These are phyloP conservation scores for Craseonycteris thonglongyai DNA, from an alignment of 2,113 vertebrate species.

Conservation along the genomic window DNA sequence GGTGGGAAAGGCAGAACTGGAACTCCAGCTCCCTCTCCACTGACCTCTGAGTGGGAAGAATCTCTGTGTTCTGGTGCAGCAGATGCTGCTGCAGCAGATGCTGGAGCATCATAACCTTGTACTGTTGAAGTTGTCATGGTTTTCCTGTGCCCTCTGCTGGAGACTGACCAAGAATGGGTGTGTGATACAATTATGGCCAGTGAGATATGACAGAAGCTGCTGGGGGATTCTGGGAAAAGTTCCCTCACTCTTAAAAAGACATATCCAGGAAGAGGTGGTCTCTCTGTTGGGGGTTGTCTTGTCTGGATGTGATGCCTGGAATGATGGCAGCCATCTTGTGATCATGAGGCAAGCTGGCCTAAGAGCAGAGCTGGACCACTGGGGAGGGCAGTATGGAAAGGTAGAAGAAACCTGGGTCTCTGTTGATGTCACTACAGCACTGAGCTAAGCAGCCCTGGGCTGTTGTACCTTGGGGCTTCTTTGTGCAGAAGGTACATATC, in stretches of 20 bases:
- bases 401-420: not conserved
- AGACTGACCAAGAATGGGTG: not conserved
- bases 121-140: not conserved
- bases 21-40: not conserved
- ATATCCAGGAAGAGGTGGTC: not conserved
- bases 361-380: not conserved
- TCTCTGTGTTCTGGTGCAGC: not conserved
- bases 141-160: not conserved
- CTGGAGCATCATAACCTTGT: not conserved
- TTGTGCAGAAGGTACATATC: not conserved
- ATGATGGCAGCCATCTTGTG: not conserved
- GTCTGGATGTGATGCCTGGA: not conserved
- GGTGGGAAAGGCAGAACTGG: not conserved
- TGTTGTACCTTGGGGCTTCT: not conserved
- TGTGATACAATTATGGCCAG: not conserved
- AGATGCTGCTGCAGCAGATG: not conserved
- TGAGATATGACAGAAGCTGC: not conserved
- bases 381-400: not conserved
- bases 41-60: not conserved
- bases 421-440: not conserved
- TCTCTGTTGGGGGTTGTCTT: not conserved
- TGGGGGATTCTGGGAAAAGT: not conserved
- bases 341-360: not conserved
- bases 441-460: not conserved
- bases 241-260: not conserved